Base-by-base conservation (phyloP, 2,113 vertebrate species). In the Grus americana region DNA sequence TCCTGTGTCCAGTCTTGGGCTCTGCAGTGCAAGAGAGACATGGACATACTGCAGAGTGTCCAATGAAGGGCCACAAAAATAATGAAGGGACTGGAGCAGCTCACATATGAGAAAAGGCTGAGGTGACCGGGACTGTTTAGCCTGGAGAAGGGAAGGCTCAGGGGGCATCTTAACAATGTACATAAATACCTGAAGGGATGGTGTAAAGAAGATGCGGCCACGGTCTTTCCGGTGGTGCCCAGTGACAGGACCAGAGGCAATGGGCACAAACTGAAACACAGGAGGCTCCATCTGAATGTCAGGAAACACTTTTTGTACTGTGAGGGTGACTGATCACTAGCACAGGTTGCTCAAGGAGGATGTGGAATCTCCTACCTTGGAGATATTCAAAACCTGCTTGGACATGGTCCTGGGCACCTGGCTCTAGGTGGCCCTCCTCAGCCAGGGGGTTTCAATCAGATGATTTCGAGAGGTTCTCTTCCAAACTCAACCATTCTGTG, bases 391-490 rank as follows among this genome's bases (percentile, higher is more conserved):
- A 84, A 30, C 2, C 4, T 54, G 4, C 49, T 66, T 54, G 20
- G 49, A 52, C 4, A 24, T 46, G 2, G 12, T 57, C 12, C 44
- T 81, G n/a, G 38, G 8, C 17, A 73, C 2, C 5, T 4, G 6
- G 2, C 14, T 76, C 29, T 27, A 63, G 10, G 7, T 74, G 29
- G 8, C 36, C 5, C 36, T 57, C 5, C n/a, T 49, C 58, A 15
- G 75, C 13, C 2, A 62, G 9, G 0, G 4, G 4, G 5, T 0
- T 12, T 83, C 36, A 44, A 50, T 2, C 2, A 29, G 8, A 71
- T 62, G 29, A 26, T 15, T 19, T 71, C 4, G 15, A 49, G 12
- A 29, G 4, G 5, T 42, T 30, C 32, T 11, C 23, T 57, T 75
- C 26, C 26, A 66, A 58, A 26, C 8, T 79, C 11, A 36, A 29